Conservation (phyloP, 1,140 invertebrate species). For the Tyrophagus putrescentiae region DNA sequence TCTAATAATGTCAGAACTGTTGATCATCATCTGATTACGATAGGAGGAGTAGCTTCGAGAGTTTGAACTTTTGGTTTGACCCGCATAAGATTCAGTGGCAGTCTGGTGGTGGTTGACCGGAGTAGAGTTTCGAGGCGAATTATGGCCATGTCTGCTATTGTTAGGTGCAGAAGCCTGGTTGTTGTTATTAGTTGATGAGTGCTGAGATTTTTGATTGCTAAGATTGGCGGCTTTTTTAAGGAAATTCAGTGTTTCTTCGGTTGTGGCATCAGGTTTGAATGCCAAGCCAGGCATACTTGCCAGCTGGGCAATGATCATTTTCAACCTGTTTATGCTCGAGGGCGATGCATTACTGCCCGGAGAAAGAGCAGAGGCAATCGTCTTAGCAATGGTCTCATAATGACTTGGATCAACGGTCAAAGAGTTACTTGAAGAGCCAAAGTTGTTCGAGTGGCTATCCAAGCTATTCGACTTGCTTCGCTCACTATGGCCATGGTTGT, state of each 20-base stretch:
- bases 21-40: constrained; percentile 17
- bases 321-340: not conserved
- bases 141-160: not conserved
- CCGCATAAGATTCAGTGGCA: constrained; percentile 4
- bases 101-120: constrained; percentile 34
- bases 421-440: not conserved
- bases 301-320: not conserved
- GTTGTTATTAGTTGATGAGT: not conserved
- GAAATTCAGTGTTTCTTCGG: not conserved
- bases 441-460: constrained; percentile 1
- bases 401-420: not conserved
- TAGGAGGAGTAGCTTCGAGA: not conserved
- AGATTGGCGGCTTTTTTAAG: constrained; percentile 2
- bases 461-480: not conserved
- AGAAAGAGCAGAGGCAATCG: not conserved
- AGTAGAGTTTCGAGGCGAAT: constrained; percentile 12
- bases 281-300: not conserved
- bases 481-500: too few relatives aligned
- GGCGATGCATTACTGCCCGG: not conserved
- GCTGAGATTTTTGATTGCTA: not conserved
- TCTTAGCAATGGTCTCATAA: not conserved
- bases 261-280: not conserved
- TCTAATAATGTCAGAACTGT: constrained; percentile 22
- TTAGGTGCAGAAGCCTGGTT: not conserved
- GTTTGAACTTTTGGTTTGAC: not conserved